A percentile compares a stretch with the other conserved stretches of the same genome.
These are phyloP conservation scores for Leptonema lineaticorne DNA, from an alignment of 1,140 invertebrate genomes.

Conservation along the genomic window DNA sequence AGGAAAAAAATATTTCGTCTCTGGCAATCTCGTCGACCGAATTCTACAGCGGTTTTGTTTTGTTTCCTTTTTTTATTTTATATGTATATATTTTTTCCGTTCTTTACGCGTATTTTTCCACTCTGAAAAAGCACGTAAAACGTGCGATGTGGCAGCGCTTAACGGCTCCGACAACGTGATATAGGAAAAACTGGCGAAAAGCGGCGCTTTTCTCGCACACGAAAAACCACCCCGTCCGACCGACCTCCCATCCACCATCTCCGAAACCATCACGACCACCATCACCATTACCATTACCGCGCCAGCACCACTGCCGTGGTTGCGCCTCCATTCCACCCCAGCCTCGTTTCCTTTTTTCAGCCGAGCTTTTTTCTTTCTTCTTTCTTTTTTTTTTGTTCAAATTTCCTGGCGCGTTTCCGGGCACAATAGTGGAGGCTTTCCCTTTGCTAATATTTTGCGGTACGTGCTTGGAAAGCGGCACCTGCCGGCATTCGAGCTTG, in stretches of 20 bases:
- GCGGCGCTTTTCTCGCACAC: constrained; percentile 9
- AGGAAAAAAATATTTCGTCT: neutral
- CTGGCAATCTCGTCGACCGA: neutral
- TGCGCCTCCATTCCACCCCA: neutral
- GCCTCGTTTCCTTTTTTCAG: neutral
- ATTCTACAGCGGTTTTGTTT: neutral
- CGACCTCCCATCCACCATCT: too few relatives aligned
- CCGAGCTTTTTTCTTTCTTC: neutral
- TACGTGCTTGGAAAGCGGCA: constrained; percentile 19
- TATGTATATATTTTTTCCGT: neutral
- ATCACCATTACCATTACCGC: too few relatives aligned
- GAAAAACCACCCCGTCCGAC: neutral
- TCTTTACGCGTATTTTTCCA: neutral
- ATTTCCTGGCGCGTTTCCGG: constrained; percentile 27
- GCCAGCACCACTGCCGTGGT: neutral
- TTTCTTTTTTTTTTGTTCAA: constrained; percentile 23
- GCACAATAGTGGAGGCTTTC: constrained; percentile 23
- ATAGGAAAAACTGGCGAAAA: neutral
- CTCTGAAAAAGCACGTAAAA: neutral
- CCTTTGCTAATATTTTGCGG: constrained; percentile 34
- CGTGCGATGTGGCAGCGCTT: neutral
- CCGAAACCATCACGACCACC: too few relatives aligned
- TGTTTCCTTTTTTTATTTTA: too few relatives aligned
- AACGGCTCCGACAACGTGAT: neutral
- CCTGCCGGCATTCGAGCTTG: constrained; percentile 15